Evolutionary conservation across 1,140 invertebrate species (phyloP), one percentile per base, ranked within the genome.

Genomic region (Parapsyche elsis): DNA sequence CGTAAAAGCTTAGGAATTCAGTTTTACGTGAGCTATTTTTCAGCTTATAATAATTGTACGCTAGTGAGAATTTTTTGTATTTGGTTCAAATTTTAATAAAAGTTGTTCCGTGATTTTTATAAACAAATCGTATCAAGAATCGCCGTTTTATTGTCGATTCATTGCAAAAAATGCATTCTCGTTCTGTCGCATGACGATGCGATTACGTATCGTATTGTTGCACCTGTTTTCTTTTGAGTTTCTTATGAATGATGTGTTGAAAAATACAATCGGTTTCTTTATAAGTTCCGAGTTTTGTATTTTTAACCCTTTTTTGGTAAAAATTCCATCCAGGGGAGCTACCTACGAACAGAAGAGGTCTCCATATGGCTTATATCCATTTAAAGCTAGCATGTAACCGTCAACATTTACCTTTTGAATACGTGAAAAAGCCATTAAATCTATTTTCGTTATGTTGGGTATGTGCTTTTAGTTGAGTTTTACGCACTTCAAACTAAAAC

Each of bases 281-380:
- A 38, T 38, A 7, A 4, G 30, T 38, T 38, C n/a, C n/a, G 30
- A 38, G n/a, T n/a, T 46, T 46, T 53, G 49, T 53, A 53, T 53
- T 53, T 53, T 53, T 53, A 14, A 5, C 49, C 49, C 49, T 38
- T 38, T 38, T 38, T 38, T 38, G 30, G 30, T 38, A 38, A 38
- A 38, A 38, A 38, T 38, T 38, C 30, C 30, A 38, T 38, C 30
- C 30, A 38, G 30, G 30, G 30, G 30, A 21, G 57, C 19, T 61
- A 2, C 57, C 19, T 61, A 2, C 57, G 16, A 19, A 19, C 57
- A 9, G 7, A 21, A 21, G 57, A 61, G 9, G 16, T 9, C 16
- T 9, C n/a, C 57, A 61, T 61, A 19, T 61, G 57, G 57, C 9
- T 61, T 61, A 9, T 61, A 21, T 61, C 57, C 57, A 61, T 61